Conservation (phyloP, 2,113 vertebrate genomes). For the Odobenus rosmarus region DNA sequence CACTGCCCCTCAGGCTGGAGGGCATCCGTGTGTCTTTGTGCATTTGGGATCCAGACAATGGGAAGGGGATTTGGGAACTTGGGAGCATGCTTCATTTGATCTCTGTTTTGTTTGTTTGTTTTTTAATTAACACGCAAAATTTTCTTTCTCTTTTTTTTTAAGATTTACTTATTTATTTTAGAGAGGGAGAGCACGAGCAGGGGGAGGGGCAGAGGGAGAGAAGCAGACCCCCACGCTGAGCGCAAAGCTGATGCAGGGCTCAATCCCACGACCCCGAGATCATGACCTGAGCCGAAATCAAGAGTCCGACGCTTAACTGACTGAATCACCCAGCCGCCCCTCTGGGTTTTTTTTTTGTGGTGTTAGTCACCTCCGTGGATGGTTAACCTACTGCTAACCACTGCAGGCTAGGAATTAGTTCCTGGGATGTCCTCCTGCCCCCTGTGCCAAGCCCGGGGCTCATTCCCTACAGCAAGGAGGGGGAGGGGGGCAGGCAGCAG, state of each 20-base stretch:
- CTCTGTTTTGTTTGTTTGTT: background rate
- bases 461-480: fast-evolving
- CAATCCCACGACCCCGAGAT: background rate
- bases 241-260: fast-evolving
- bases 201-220: background rate
- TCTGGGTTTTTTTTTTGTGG: background rate
- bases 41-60: background rate
- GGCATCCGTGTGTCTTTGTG: fast-evolving
- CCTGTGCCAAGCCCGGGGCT: fast-evolving
- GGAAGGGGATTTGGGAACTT: background rate
- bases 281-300: background rate
- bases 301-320: background rate
- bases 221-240: background rate
- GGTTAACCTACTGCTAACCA: background rate
- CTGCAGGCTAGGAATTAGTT: background rate
- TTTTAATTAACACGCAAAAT: background rate
- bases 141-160: background rate
- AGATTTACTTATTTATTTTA: background rate
- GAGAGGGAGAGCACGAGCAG: background rate
- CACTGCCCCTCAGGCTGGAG: background rate
- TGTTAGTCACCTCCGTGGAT: background rate
- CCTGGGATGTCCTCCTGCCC: background rate
- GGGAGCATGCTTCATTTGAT: background rate
- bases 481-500: fast-evolving
- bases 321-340: no score